A percentile compares a stretch with the other conserved stretches of the same genome.
Evolutionary conservation across 2,797 vertebrate genomes (phyloP).

Genomic region (Pachyuromys duprasi): DNA sequence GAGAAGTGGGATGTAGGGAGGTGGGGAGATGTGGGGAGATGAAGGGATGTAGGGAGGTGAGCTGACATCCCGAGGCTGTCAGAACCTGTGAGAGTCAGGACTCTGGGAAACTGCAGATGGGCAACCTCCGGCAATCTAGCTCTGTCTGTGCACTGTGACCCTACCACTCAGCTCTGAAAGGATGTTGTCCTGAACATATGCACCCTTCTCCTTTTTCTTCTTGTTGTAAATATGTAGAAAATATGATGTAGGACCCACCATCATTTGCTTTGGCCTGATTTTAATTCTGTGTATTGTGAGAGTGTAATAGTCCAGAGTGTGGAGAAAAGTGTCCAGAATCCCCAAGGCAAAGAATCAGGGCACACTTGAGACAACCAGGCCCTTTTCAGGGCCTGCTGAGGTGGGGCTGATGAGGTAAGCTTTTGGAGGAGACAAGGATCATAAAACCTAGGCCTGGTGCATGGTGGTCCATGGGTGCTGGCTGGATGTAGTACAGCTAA

Average conservation of each 20-base stretch:
- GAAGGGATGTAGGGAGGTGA: not conserved
- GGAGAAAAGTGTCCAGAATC: not conserved
- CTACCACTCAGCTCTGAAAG: not conserved
- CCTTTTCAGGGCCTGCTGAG: not conserved
- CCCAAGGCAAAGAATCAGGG: conserved; percentile 5
- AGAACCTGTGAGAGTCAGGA: not conserved
- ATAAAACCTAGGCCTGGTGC: not conserved
- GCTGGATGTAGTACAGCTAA: not conserved
- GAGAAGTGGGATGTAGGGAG: not conserved
- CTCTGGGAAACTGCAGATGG: not conserved
- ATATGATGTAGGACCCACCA: not conserved
- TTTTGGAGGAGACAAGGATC: not conserved
- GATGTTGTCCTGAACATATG: not conserved
- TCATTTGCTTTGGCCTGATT: not conserved
- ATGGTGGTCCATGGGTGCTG: not conserved
- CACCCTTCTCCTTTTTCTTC: conserved; percentile 8
- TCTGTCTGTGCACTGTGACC: not conserved
- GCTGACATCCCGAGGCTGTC: not conserved
- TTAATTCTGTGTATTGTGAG: not conserved
- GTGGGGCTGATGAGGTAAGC: not conserved
- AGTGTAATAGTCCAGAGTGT: not conserved
- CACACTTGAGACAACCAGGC: not conserved
- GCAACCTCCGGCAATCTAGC: not conserved
- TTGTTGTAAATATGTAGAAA: conserved; percentile 15
- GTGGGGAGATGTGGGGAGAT: not conserved